Evolutionary conservation across 2,797 vertebrate genomes (phyloP), one percentile per base, ranked within the genome.

Genomic region (Alauda arvensis): DNA sequence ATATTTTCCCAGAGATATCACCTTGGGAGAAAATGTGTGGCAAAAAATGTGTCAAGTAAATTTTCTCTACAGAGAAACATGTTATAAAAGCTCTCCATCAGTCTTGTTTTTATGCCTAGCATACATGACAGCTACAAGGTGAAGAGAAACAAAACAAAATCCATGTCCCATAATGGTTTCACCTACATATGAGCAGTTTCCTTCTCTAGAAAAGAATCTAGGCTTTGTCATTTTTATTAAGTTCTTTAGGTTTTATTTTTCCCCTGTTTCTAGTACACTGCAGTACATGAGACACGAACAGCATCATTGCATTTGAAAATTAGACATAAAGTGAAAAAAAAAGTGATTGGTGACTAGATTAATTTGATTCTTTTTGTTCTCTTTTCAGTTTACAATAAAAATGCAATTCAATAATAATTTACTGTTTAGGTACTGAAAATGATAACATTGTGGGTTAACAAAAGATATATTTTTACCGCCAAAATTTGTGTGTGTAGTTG

Each of bases 371-470:
- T 37, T 57, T 12, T 49, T 25, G 11, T 55, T 76, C 6, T 68
- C 4, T 61, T 76, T 68, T 69, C 34, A 57, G 7, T 40, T 78
- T 72, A 37, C 16, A 84, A 66, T 28, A 81, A 82, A 62, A 77
- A 66, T 21, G 3, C 14, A 49, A 52, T 68, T 82, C 5, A n/a
- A 2, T 61, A 55, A 29, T 48, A 18, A 74, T 69, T 68, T 42
- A 18, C 9, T 59, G 7, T 51, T 84, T 62, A 55, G 8, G 21
- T 51, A 45, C 18, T 33, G 31, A 42, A 40, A 79, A 56, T 70
- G 70, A 49, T 51, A 70, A 48, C 6, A 13, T 1, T 1, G 0
- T 26, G 11, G 0, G 0, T 67, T 86, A 63, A 14, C 5, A n/a
- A 83, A 84, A 83, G 12, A 6, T 23, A 45, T 0, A 3, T 67